Evolutionary conservation across 2,113 vertebrate species (phyloP).

Genomic region (Diphyllodes magnificus): DNA sequence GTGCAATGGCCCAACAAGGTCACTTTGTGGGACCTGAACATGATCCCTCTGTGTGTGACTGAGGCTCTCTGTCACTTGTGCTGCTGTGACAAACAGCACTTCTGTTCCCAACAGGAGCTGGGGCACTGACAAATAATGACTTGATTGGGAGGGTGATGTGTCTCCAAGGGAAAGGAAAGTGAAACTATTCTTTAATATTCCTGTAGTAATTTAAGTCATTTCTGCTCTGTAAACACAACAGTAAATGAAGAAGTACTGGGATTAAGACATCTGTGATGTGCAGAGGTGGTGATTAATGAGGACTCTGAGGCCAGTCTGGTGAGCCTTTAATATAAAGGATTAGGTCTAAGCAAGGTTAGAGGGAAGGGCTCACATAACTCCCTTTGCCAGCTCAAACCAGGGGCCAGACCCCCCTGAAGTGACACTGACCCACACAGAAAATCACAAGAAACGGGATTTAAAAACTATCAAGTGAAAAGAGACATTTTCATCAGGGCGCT

Average conservation of each 20-base stretch:
- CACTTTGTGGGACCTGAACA: conserved; percentile 28
- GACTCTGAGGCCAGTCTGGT: background rate
- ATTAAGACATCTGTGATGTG: conserved; percentile 12
- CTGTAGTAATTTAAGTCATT: background rate
- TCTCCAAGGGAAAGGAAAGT: conserved; percentile 24
- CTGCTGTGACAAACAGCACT: background rate
- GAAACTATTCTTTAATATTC: background rate
- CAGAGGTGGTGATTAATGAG: conserved; percentile 35
- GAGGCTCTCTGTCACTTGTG: conserved; percentile 28
- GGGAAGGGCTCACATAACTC: background rate
- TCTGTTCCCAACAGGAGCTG: conserved; percentile 2
- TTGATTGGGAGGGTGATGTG: background rate
- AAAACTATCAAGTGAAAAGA: background rate
- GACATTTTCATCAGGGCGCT: background rate
- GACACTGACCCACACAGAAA: background rate
- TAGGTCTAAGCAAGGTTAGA: background rate
- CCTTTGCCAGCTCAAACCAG: background rate
- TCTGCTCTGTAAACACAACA: conserved; percentile 17
- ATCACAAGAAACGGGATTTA: background rate
- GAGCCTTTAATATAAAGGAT: background rate
- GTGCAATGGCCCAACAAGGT: conserved; percentile 19
- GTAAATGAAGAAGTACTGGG: conserved; percentile 9
- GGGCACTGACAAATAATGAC: background rate
- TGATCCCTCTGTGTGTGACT: background rate
- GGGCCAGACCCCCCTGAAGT: background rate